Base-by-base conservation (phyloP, 2,888 invertebrate genomes). In the Eupithecia centaureata region DNA sequence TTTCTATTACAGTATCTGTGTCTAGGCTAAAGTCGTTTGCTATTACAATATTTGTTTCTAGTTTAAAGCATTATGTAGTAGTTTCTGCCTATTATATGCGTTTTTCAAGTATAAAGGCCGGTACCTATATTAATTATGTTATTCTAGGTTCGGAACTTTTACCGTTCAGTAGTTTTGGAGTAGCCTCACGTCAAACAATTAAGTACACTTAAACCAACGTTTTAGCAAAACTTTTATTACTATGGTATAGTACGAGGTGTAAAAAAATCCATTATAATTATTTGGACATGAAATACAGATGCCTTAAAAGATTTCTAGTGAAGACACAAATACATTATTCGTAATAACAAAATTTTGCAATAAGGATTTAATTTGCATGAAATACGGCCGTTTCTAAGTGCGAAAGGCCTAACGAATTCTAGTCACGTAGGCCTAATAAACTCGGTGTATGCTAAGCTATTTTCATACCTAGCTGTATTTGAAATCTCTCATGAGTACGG, bases 401-500 rank as follows among this genome's bases (percentile, higher is more conserved):
- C 30, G 32, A 57, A 57, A 28, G 5, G 30, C 52, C 32, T 56
- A 61, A 72, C 54, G 63, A 28, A 73, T 66, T 60, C 69, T 61
- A 73, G 79, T 79, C 81, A 82, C 82, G 82, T 80, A 72, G 72
- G n/a, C 72, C 62, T 71, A 57, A 73, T 78, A 79, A 79, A 78
- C 73, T 77, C 52, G 70, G 65, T 59, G 33, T 67, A 54, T 59
- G 56, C 63, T 61, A 64, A 73, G 67, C 76, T 61, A 54, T 58
- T 72, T 68, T 71, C 68, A 67, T 72, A 73, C 76, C 81, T 81
- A 81, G 81, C 74, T 77, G 68, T 79, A 81, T 79, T 80, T 79
- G 77, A 79, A 80, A 80, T 80, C 75, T 73, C 71, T 76, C 75
- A 77, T 81, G 83, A 84, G 78, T 74, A 82, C 80, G 84, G 84